Evolutionary conservation across 2,113 vertebrate species (phyloP), one percentile per base, ranked within the genome.

Genomic region (Entelurus aequoreus): DNA sequence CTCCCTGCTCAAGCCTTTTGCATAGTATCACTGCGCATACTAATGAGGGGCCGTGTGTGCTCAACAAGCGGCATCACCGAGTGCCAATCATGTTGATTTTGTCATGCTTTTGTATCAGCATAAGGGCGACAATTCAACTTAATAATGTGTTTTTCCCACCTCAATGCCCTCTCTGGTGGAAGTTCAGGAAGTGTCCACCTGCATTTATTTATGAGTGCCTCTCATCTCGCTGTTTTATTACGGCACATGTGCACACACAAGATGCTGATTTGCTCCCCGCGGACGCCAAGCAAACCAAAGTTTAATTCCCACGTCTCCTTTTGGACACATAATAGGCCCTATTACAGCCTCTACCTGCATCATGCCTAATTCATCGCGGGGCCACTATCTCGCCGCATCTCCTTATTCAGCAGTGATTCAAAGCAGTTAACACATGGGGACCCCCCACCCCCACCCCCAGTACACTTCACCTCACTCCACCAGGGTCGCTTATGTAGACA

Each of bases 321-420:
- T 72, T 46, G 73, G 87, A 76, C 77, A 75, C 74, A 76, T 86
- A 84, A 89, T 87, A 13, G 40, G 76, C 63, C 79, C 82, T 71
- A 79, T 84, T 84, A 87, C 50, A 72, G 77, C 38, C 74, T 74
- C 1, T 28, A 81, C 84, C 80, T 83, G 83, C 75, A 74, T 86
- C 86, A 87, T 87, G 78, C 81, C 71, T 90, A 87, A 89, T 90
- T 88, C 86, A 86, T 89, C 16, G 48, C 10, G 10, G 28, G 56
- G 70, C 57, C 40, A 37, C 63, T 69, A 66, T 76, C 35, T 57
- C 60, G 15, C 61, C 36, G 62, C 44, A 66, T 69, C 72, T 81
- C 74, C 81, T 81, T 84, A 86, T 87, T 81, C 87, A 83, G 80
- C 68, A 72, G 55, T 65, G 72, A 76, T 79, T 82, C 73, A 78